Evolutionary conservation across 2,888 invertebrate species (phyloP).

Genomic region (Dendrolimus houi): DNA sequence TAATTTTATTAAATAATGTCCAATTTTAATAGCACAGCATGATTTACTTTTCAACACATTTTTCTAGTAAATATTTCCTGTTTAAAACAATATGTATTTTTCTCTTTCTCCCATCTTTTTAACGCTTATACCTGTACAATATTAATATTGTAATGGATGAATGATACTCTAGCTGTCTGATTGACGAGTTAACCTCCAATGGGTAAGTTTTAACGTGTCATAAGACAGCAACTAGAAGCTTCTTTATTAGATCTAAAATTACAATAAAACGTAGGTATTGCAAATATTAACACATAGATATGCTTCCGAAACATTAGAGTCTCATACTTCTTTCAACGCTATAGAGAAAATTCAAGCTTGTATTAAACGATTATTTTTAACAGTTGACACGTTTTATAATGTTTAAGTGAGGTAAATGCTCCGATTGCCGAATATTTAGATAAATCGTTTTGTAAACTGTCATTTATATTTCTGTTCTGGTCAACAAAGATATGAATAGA

Average conservation of each 20-base stretch:
- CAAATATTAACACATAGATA: slow-evolving; percentile 13
- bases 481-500: no score
- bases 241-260: slow-evolving; percentile 9
- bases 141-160: slow-evolving; percentile 44
- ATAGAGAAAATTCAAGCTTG: no score
- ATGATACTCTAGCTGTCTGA: slow-evolving; percentile 83
- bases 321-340: no score
- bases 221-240: slow-evolving; percentile 51
- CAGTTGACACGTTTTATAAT: no score
- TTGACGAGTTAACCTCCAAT: slow-evolving; percentile 87
- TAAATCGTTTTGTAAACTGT: no score
- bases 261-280: background rate
- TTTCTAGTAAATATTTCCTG: slow-evolving; percentile 43
- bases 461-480: no score
- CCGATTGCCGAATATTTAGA: no score
- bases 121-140: slow-evolving; percentile 63
- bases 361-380: no score
- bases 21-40: slow-evolving; percentile 54
- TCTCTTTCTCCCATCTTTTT: slow-evolving; percentile 67
- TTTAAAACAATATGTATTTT: slow-evolving; percentile 54
- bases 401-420: no score
- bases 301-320: no score
- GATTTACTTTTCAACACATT: slow-evolving; percentile 45
- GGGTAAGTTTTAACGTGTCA: slow-evolving; percentile 80
- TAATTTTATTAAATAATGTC: slow-evolving; percentile 9